Evolutionary conservation across 2,797 vertebrate species (phyloP).

Genomic region (Sebastes matsubarae): DNA sequence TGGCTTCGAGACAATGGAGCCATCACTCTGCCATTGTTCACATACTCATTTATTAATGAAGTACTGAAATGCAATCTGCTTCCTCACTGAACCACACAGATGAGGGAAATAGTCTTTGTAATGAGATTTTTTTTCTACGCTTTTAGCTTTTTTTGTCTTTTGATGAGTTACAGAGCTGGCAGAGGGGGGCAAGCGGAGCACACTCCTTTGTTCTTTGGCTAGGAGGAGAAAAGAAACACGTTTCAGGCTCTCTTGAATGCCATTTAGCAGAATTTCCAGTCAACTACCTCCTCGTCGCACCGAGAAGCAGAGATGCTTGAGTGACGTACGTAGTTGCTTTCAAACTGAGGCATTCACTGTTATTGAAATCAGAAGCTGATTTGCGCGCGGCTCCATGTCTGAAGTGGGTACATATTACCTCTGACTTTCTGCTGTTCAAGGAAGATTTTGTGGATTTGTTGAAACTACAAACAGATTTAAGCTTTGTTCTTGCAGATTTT

Average conservation of each 20-base stretch:
- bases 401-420: background rate
- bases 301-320: constrained; percentile 10
- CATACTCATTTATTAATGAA: constrained; percentile 79
- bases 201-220: constrained; percentile 43
- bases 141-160: constrained; percentile 63
- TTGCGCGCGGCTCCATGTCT: background rate
- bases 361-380: constrained; percentile 3
- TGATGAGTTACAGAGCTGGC: constrained; percentile 56
- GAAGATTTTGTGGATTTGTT: background rate
- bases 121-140: constrained; percentile 67
- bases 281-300: background rate
- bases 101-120: constrained; percentile 76
- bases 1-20: constrained; percentile 68
- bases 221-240: background rate
- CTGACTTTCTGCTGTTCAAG: background rate
- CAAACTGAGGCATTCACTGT: background rate
- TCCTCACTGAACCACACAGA: constrained; percentile 76
- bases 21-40: constrained; percentile 74
- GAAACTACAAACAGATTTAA: background rate
- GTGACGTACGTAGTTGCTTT: background rate
- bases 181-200: constrained; percentile 15
- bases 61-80: constrained; percentile 79
- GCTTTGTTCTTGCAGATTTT: background rate
- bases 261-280: constrained; percentile 29
- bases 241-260: constrained; percentile 31